Conservation (phyloP, 2,113 vertebrate species). For the Meriones unguiculatus region DNA sequence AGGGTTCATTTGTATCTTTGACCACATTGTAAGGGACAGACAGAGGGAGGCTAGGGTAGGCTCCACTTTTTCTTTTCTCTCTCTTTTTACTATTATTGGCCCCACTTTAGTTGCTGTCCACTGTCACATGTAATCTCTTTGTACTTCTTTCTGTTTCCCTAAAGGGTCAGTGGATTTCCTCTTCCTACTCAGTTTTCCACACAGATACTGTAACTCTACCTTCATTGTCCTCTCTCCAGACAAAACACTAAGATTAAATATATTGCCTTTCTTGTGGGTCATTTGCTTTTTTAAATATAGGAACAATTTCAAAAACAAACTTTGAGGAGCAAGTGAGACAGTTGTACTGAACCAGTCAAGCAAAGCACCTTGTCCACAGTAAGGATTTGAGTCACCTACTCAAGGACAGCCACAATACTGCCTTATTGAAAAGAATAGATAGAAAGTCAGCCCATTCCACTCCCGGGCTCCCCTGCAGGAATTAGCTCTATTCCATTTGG, state of each 20-base stretch:
- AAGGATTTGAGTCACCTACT: background rate
- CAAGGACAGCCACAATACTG: background rate
- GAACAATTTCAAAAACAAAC: conserved; percentile 8
- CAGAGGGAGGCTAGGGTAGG: background rate
- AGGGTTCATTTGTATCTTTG: background rate
- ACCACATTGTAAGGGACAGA: background rate
- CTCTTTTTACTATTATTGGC: too few relatives aligned
- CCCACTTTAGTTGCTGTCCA: background rate
- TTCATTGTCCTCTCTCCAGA: background rate
- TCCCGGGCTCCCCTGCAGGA: conserved; percentile 25
- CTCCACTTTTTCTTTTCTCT: background rate
- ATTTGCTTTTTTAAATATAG: conserved; percentile 19
- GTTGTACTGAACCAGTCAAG: background rate
- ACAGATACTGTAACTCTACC: background rate
- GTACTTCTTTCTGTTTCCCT: background rate
- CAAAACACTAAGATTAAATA: background rate
- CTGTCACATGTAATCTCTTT: background rate
- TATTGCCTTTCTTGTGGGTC: background rate
- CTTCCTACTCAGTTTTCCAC: background rate
- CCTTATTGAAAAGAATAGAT: background rate
- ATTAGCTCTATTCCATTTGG: conserved; percentile 22
- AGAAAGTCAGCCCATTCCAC: background rate
- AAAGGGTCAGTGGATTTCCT: background rate
- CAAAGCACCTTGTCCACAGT: background rate
- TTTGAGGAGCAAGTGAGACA: background rate